phyloP scores from a whole-genome alignment of 2,797 vertebrate species.

The Neomorphus geoffroyi region DNA sequence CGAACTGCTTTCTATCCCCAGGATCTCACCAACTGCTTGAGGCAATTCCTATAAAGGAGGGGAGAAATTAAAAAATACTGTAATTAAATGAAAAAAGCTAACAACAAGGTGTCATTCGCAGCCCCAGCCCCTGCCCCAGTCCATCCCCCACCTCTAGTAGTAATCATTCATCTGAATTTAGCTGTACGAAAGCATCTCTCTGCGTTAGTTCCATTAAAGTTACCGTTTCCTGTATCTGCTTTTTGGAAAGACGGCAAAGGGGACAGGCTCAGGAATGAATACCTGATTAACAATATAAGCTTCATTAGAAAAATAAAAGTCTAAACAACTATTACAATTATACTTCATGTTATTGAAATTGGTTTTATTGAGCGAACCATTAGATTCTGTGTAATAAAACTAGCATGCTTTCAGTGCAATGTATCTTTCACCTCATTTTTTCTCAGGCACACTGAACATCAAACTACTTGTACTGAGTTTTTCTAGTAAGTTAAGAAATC shows the following conservation, averaged over 20 bases:
- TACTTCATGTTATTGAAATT: not conserved
- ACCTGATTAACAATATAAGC: not conserved
- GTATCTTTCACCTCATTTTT: not conserved
- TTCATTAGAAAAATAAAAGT: not conserved
- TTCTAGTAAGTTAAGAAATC: not conserved
- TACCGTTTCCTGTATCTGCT: not conserved
- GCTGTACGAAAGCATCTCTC: not conserved
- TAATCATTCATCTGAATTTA: not conserved
- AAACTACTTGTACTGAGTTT: not conserved
- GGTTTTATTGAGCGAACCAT: not conserved
- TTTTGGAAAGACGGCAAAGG: not conserved
- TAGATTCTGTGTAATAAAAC: not conserved
- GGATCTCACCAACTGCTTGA: slow-evolving; percentile 84
- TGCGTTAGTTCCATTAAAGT: not conserved
- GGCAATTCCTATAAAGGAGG: slow-evolving; percentile 83
- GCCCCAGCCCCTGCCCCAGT: too few species aligned
- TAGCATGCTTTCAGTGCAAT: not conserved
- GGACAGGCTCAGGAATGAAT: not conserved
- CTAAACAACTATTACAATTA: not conserved
- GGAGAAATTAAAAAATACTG: not conserved
- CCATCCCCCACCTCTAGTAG: not conserved
- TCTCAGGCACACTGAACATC: not conserved
- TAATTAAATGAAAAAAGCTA: not conserved
- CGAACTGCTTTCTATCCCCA: slow-evolving; percentile 80
- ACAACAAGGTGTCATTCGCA: not conserved